Conservation (phyloP, 2,797 vertebrate species). For the Micromesistius poutassou region DNA sequence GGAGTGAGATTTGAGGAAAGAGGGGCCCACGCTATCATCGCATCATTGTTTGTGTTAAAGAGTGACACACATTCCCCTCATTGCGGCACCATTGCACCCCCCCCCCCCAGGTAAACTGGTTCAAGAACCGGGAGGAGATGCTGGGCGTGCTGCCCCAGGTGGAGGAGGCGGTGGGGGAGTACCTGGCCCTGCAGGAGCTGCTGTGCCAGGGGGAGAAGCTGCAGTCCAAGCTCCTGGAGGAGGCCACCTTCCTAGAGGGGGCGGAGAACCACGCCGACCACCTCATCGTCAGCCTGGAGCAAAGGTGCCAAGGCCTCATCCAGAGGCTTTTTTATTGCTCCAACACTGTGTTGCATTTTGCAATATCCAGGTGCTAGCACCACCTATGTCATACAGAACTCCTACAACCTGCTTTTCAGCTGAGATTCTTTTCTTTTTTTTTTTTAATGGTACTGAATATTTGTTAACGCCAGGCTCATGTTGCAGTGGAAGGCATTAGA, state of each 20-base stretch:
- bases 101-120: slow-evolving; percentile 90
- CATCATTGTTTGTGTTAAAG: too few species aligned
- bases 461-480: neutral
- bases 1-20: too few species aligned
- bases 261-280: slow-evolving; percentile 87
- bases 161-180: slow-evolving; percentile 88
- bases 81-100: neutral
- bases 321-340: too few species aligned
- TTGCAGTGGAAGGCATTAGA: neutral
- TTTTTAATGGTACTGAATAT: too few species aligned
- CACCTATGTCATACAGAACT: too few species aligned
- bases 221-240: slow-evolving; percentile 87
- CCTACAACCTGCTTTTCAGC: too few species aligned
- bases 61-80: neutral
- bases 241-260: slow-evolving; percentile 89
- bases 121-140: slow-evolving; percentile 98
- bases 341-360: too few species aligned
- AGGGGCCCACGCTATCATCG: too few species aligned
- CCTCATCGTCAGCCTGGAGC: slow-evolving; percentile 86
- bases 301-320: slow-evolving; percentile 67
- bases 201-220: slow-evolving; percentile 88
- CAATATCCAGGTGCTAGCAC: too few species aligned
- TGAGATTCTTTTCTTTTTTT: too few species aligned
- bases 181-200: slow-evolving; percentile 87
- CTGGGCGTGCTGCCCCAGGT: slow-evolving; percentile 88